Evolutionary conservation across 1,140 invertebrate species (phyloP).

Genomic region (Drusus annulatus): DNA sequence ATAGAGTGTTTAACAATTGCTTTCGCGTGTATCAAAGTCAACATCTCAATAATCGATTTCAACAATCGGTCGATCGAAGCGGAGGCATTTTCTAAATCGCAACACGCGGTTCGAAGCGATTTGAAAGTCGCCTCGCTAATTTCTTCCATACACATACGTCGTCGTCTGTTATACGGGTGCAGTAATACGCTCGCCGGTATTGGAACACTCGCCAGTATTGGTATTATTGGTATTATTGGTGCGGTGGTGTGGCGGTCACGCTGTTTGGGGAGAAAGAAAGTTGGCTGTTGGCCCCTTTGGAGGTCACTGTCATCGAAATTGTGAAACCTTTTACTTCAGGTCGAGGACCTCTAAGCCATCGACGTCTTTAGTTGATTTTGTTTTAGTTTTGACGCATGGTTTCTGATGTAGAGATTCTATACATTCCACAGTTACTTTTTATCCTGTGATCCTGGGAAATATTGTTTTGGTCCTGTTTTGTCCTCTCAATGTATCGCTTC

Average conservation of each 20-base stretch:
- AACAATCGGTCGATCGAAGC: neutral
- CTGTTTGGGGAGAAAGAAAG: conserved; percentile 22
- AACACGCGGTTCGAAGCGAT: conserved; percentile 11
- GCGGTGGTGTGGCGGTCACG: neutral
- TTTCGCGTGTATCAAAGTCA: too few species aligned
- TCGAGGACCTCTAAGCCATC: neutral
- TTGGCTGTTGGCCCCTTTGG: conserved; percentile 6
- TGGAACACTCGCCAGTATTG: too few species aligned
- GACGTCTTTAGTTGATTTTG: neutral
- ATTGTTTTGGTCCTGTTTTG: too few species aligned
- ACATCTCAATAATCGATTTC: neutral
- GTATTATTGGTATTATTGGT: too few species aligned
- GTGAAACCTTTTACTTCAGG: conserved; percentile 5
- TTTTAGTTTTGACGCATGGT: too few species aligned
- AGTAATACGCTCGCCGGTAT: too few species aligned
- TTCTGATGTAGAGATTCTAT: neutral
- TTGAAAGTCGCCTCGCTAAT: conserved; percentile 32
- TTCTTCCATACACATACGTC: conserved; percentile 1
- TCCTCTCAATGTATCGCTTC: too few species aligned
- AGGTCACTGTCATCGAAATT: conserved; percentile 32
- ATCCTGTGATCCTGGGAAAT: too few species aligned
- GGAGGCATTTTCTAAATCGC: conserved; percentile 13
- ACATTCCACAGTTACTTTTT: too few species aligned
- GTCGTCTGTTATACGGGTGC: too few species aligned
- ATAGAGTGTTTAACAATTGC: too few species aligned